Conservation (phyloP, 2,888 invertebrate species). For the Micoletzkya japonica region DNA sequence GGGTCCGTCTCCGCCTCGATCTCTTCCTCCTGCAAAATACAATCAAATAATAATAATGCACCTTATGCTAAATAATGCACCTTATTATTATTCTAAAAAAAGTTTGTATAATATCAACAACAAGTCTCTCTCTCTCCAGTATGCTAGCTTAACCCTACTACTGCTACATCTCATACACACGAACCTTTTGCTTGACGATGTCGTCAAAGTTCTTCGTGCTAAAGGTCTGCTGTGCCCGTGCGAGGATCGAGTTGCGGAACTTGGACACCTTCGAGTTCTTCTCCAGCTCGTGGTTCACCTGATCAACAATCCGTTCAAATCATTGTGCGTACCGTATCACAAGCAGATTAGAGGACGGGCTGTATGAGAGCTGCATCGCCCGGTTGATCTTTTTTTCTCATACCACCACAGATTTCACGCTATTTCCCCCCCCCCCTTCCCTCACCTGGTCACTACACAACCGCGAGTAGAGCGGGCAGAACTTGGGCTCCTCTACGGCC, state of each 20-base stretch:
- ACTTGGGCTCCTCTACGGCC: constrained; percentile 53
- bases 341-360: no score
- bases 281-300: constrained; percentile 31
- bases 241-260: constrained; percentile 45
- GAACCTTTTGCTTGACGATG: constrained; percentile 25
- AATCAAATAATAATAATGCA: background rate
- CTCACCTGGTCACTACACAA: constrained; percentile 39
- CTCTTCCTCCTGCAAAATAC: constrained; percentile 29
- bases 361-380: no score
- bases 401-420: no score
- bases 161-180: no score
- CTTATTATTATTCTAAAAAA: background rate
- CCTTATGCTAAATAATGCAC: background rate
- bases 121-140: background rate
- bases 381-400: no score
- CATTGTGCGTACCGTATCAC: no score
- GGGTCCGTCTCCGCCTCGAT: constrained; percentile 44
- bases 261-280: constrained; percentile 27
- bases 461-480: constrained; percentile 45
- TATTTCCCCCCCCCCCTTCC: no score
- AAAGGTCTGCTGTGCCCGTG: constrained; percentile 41
- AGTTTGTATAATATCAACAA: background rate
- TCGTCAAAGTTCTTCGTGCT: constrained; percentile 34
- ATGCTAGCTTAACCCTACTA: background rate
- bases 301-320: no score